A percentile compares a stretch with the other conserved stretches of the same genome.
Conservation (phyloP, 1,140 invertebrate genomes). For the Archegozetes longisetosus region DNA sequence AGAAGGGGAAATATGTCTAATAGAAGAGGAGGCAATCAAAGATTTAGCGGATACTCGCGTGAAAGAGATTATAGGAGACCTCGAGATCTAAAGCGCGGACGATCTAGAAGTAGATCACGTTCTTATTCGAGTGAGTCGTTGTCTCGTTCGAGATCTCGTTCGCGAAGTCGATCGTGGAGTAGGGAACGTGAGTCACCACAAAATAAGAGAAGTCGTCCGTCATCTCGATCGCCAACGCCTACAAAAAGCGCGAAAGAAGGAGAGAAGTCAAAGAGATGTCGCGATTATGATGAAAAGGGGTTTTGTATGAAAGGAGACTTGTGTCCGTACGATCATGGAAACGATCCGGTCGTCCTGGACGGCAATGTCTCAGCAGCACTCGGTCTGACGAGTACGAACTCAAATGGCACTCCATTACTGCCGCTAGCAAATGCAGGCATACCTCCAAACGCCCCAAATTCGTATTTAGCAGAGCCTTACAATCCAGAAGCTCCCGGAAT, state of each 20-base stretch:
- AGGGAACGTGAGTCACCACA: background rate
- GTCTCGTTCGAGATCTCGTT: slow-evolving; percentile 13
- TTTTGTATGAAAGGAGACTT: slow-evolving; percentile 88
- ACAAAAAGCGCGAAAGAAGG: background rate
- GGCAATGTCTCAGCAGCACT: slow-evolving; percentile 21
- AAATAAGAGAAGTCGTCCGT: background rate
- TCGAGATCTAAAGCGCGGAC: background rate
- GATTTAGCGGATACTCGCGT: background rate
- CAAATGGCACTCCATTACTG: slow-evolving; percentile 6
- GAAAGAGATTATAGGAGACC: background rate
- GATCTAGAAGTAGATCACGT: slow-evolving; percentile 18
- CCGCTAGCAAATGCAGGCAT: slow-evolving; percentile 18
- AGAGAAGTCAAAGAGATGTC: slow-evolving; percentile 26
- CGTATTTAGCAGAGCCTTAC: slow-evolving; percentile 39
- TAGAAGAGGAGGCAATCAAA: background rate
- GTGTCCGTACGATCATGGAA: slow-evolving; percentile 87
- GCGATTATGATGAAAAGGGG: slow-evolving; percentile 54
- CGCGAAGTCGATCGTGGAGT: background rate
- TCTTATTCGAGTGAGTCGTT: slow-evolving; percentile 22
- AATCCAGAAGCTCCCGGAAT: slow-evolving; percentile 74
- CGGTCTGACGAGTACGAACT: slow-evolving; percentile 26
- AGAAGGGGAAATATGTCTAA: background rate
- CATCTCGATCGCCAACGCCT: background rate
- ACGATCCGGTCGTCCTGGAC: slow-evolving; percentile 81
- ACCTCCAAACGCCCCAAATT: slow-evolving; percentile 9